Evolutionary conservation across 2,888 invertebrate species (phyloP).

Genomic region (Acrobasis suavella): DNA sequence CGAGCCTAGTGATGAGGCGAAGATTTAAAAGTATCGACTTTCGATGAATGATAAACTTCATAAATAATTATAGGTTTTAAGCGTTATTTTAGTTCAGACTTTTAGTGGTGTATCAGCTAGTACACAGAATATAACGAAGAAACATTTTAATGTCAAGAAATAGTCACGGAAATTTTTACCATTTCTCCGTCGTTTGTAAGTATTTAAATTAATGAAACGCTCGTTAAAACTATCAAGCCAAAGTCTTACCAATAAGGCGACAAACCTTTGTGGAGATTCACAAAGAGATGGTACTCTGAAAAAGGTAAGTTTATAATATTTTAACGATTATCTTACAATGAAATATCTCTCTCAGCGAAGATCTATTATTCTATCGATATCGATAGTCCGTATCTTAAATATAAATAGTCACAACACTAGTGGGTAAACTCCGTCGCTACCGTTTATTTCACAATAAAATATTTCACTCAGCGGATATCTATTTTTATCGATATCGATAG

Average conservation of each 20-base stretch:
- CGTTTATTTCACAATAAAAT: conserved; percentile 59
- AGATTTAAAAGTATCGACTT: conserved; percentile 27
- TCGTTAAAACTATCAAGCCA: no score
- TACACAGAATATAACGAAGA: no score
- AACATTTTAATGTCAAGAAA: no score
- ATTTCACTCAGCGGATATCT: conserved; percentile 32
- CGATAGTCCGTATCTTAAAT: conserved; percentile 18
- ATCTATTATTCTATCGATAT: conserved; percentile 38
- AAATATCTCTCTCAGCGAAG: conserved; percentile 38
- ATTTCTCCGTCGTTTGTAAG: no score
- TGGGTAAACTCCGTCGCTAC: conserved; percentile 45
- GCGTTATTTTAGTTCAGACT: no score
- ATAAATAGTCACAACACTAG: conserved; percentile 36
- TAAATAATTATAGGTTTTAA: not conserved
- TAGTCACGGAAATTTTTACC: no score
- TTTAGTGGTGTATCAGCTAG: no score
- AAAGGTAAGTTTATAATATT: no score
- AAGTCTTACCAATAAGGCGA: no score
- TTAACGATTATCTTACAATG: conserved; percentile 39
- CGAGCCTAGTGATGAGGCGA: conserved; percentile 39
- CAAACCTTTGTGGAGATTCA: no score
- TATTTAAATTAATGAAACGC: no score
- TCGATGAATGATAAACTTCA: conserved; percentile 20
- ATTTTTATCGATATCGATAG: conserved; percentile 34
- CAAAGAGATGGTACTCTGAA: no score